A percentile compares a stretch with the other conserved stretches of the same genome.
phyloP scores from a whole-genome alignment of 2,888 invertebrate genomes.

The Synanthedon formicaeformis region DNA sequence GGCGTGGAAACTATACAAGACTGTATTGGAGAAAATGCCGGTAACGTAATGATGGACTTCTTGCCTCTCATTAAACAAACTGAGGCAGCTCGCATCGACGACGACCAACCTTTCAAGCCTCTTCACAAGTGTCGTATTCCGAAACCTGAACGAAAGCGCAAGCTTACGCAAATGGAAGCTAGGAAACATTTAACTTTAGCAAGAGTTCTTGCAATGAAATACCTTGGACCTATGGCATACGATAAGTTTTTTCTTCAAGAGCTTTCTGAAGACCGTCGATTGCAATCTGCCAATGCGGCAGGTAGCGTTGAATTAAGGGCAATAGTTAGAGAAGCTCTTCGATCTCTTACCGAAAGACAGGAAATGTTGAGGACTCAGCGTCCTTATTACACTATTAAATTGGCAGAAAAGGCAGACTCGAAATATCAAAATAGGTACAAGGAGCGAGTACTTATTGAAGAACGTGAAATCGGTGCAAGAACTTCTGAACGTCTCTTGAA shows the following conservation, averaged over 20 bases:
- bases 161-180: constrained; percentile 55
- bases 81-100: constrained; percentile 29
- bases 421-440: constrained; percentile 49
- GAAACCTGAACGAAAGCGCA: constrained; percentile 30
- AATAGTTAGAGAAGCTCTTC: constrained; percentile 39
- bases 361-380: constrained; percentile 56
- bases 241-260: constrained; percentile 58
- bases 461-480: constrained; percentile 46
- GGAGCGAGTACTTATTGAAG: constrained; percentile 37
- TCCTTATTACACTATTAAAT: constrained; percentile 54
- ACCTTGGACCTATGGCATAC: constrained; percentile 61
- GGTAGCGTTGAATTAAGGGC: constrained; percentile 36
- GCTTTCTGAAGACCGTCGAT: constrained; percentile 37
- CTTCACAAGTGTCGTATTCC: constrained; percentile 50
- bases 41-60: constrained; percentile 53
- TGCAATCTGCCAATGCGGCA: constrained; percentile 44
- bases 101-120: constrained; percentile 27
- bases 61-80: constrained; percentile 49
- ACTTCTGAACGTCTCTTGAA: constrained; percentile 45
- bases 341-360: constrained; percentile 48
- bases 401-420: constrained; percentile 54
- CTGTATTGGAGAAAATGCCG: constrained; percentile 55
- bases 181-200: constrained; percentile 44
- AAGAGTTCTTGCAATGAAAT: constrained; percentile 60
- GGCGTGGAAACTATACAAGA: constrained; percentile 60